Evolutionary conservation across 2,797 vertebrate genomes (phyloP).

Genomic region (Siniperca obscura): DNA sequence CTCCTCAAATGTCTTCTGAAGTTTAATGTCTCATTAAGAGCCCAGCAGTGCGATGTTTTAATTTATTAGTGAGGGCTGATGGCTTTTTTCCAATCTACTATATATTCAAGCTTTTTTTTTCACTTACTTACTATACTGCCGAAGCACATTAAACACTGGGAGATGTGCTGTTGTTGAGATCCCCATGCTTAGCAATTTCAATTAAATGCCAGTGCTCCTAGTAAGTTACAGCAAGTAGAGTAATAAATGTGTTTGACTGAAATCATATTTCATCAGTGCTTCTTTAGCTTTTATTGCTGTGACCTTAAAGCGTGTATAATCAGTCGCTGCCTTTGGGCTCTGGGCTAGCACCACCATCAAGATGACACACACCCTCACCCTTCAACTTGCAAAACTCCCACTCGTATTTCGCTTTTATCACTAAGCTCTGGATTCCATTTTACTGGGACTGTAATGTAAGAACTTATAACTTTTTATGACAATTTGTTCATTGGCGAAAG

Average conservation of each 20-base stretch:
- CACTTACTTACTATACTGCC: conserved; percentile 26
- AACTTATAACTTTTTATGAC: conserved; percentile 73
- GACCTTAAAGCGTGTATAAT: conserved; percentile 74
- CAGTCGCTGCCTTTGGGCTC: conserved; percentile 52
- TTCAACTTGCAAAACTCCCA: conserved; percentile 55
- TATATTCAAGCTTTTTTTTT: conserved; percentile 17
- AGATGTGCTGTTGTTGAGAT: conserved; percentile 53
- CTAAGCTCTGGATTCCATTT: conserved; percentile 60
- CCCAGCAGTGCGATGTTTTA: conserved; percentile 28
- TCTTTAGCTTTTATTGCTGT: conserved; percentile 72
- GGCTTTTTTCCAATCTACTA: conserved; percentile 49
- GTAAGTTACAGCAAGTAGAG: conserved; percentile 63
- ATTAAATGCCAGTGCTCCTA: conserved; percentile 56
- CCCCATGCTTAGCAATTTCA: conserved; percentile 55
- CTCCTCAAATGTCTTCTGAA: conserved; percentile 37
- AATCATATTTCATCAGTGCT: conserved; percentile 75
- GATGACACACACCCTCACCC: conserved; percentile 50
- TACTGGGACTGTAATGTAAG: conserved; percentile 42
- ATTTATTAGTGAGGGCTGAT: conserved; percentile 52
- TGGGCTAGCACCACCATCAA: conserved; percentile 28
- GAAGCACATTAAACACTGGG: conserved; percentile 47
- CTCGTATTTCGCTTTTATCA: conserved; percentile 74
- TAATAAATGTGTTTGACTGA: conserved; percentile 69
- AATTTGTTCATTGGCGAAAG: conserved; percentile 64
- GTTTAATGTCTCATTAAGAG: conserved; percentile 47